Base-by-base conservation (phyloP, 2,888 invertebrate genomes). In the Chymomyza procnemis region DNA sequence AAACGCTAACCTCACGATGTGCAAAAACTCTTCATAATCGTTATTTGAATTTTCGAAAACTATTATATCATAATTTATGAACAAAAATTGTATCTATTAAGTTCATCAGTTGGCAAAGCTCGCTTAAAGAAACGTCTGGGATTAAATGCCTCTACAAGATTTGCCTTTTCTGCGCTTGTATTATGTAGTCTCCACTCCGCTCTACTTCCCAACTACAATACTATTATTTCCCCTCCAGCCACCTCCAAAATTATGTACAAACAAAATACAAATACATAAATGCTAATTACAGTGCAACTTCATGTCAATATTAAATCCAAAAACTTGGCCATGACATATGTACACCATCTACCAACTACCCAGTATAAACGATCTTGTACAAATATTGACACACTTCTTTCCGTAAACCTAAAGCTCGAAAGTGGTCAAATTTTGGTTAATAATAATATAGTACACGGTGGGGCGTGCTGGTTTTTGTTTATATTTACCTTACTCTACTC, bases 201-300 rank as follows among this genome's bases (percentile, higher is more conserved):
- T n/a, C n/a, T n/a, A n/a, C n/a, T n/a, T n/a, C 26, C 26, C 26
- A 26, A 16, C 18, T 41, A 9, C 0, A 55, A 34, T n/a, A n/a
- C 68, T 57, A 71, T 67, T 64, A 62, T 2, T 9, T 9, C 8
- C 63, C 47, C 54, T 26, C 1, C 50, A 8, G 8, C 52, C 56
- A 52, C 30, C 22, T 34, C 54, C 12, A 55, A 59, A 66, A 62
- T 66, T 66, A 71, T 64, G 72, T 63, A 30, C 54, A 68, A 46
- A 52, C 72, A 63, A 79, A n/a, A 77, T 61, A 72, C 68, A 79
- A 78, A 74, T 65, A 79, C 71, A 81, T 77, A 82, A 82, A 82
- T 79, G 85, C 83, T 83, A 83, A 83, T 83, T 83, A 74, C 87
- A 74, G 80, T 48, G 71, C 30, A 70, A 73, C 68, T 66, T 71